Evolutionary conservation across 53 echinoderm and acorn worm species (phyloP).

Genomic region (Arbacia lixula): DNA sequence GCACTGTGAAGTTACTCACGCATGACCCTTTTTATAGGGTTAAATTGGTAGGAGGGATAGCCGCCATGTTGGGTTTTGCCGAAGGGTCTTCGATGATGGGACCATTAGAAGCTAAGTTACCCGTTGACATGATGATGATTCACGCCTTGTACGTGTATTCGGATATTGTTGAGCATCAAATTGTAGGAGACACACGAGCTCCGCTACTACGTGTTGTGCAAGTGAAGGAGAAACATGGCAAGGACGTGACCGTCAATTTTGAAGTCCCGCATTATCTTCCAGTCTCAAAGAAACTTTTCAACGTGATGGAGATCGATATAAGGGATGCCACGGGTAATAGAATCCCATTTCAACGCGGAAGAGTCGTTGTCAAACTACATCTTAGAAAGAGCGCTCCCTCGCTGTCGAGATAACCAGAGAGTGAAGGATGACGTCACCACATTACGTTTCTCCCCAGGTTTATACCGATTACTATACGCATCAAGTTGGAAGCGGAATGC

Average conservation of each 20-base stretch:
- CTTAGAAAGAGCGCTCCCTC: constrained; percentile 18
- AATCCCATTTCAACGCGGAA: constrained; percentile 75
- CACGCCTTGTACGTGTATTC: constrained; percentile 57
- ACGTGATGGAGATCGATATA: constrained; percentile 60
- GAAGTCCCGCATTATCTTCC: constrained; percentile 63
- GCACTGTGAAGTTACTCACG: neutral
- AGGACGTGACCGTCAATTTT: constrained; percentile 39
- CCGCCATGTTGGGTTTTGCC: constrained; percentile 45
- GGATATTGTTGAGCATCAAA: constrained; percentile 58
- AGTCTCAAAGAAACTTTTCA: constrained; percentile 43
- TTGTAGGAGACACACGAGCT: constrained; percentile 55
- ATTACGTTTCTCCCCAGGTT: neutral
- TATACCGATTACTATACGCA: constrained; percentile 28
- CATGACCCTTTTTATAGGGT: neutral
- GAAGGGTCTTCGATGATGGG: neutral
- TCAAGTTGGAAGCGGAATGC: constrained; percentile 32
- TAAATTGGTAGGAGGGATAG: constrained; percentile 11
- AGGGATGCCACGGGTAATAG: constrained; percentile 58
- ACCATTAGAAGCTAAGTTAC: neutral
- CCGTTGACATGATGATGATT: constrained; percentile 21
- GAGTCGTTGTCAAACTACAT: constrained; percentile 71
- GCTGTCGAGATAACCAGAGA: neutral
- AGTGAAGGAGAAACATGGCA: constrained; percentile 56
- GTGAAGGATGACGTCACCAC: neutral
- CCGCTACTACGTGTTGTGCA: constrained; percentile 69